Evolutionary conservation across 2,797 vertebrate genomes (phyloP), one percentile per base, ranked within the genome.

Genomic region (Leptoclinus maculatus): DNA sequence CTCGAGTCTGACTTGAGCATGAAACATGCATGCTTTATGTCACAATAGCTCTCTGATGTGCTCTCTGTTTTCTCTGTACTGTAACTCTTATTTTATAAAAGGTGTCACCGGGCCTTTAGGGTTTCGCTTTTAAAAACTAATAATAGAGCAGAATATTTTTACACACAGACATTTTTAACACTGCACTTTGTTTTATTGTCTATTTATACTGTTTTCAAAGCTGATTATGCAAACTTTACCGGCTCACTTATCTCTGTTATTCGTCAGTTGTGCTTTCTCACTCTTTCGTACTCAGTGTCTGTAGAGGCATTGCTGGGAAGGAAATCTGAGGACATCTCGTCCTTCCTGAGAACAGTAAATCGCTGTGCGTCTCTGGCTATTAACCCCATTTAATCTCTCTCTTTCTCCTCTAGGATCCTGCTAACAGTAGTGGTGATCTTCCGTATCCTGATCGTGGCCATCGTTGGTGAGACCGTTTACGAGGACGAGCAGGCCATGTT

Each of bases 401-500:
- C 69, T 67, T 27, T 82, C 36, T 83, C 70, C 36, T 45, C 4
- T 63, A 97, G 97, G 94, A 98, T 98, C 87, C 93, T 98, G 79
- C 94, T 98, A 89, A 98, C 97, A 0, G 97, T 98, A 43, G 97
- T 98, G 73, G 97, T 98, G 64, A 98, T 98, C 87, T 98, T 98
- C 92, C 96, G 97, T 19, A 98, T 98, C 88, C 91, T 98, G 29
- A 97, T 98, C 0, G 97, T 98, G 78, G 97, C 96, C 60, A 97
- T 98, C 3, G 97, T 98, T 0, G 97, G 97, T 0, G 97, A 98
- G 93, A 97, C 97, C 0, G 97, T 97, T 3, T 98, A 97, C 3
- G 97, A 98, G 81, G 97, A 97, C 0, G 97, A 97, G 88, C 97
- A 98, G 92, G 93, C 96, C 79, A 98, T 98, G 97, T 98, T 98